phyloP scores from a whole-genome alignment of 2,888 invertebrate genomes.

The Eupithecia abbreviata region DNA sequence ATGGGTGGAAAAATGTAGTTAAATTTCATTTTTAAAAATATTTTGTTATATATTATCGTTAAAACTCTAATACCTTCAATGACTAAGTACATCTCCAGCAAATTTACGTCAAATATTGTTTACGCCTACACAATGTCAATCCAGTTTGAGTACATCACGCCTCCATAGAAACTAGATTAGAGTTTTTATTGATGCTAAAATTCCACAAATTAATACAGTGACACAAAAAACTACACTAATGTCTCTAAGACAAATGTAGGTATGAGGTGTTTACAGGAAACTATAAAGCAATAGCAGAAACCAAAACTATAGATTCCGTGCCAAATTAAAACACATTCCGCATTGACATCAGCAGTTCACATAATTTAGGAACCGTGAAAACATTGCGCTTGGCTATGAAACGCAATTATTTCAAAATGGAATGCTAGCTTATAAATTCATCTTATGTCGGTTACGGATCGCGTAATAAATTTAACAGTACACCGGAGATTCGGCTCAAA shows the following conservation, averaged over 20 bases:
- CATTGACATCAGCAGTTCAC: slow-evolving; percentile 69
- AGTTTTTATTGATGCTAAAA: background rate
- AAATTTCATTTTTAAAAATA: no score
- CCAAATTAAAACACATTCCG: slow-evolving; percentile 75
- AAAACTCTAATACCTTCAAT: no score
- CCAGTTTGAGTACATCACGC: no score
- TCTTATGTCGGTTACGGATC: slow-evolving; percentile 66
- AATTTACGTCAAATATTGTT: no score
- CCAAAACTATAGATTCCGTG: slow-evolving; percentile 54
- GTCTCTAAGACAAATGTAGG: background rate
- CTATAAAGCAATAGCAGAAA: slow-evolving; percentile 5
- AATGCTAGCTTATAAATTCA: slow-evolving; percentile 64
- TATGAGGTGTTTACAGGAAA: background rate
- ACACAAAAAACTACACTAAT: background rate
- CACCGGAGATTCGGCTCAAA: slow-evolving; percentile 46
- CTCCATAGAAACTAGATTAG: no score
- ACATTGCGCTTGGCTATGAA: slow-evolving; percentile 67
- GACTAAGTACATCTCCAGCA: no score
- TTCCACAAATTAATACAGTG: background rate
- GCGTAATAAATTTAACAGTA: slow-evolving; percentile 68
- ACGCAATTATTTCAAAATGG: slow-evolving; percentile 71
- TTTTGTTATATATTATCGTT: no score
- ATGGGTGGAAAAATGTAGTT: no score
- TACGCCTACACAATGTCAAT: no score
- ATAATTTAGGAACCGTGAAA: slow-evolving; percentile 56